Percentiles rank a stretch among this genome's conserved stretches.
Conservation (phyloP, 1,140 invertebrate genomes). For the Drosophila nigromelanica region DNA sequence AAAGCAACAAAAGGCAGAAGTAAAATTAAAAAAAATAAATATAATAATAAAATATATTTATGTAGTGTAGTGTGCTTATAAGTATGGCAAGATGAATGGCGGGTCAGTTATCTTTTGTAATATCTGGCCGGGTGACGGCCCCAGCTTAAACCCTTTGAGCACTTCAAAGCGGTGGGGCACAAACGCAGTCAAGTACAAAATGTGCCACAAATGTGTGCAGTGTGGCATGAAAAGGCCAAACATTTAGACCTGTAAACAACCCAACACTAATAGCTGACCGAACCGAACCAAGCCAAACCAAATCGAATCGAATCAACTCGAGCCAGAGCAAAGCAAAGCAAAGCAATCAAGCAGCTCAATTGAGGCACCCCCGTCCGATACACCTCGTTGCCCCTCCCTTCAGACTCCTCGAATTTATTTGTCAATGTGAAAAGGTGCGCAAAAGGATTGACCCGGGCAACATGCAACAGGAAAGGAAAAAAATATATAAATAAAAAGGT, state of each 20-base stretch:
- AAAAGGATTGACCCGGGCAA: conserved; percentile 52
- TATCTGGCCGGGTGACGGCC: conserved; percentile 43
- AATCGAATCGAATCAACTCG: conserved; percentile 20
- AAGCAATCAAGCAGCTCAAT: conserved; percentile 70
- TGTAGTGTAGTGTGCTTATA: neutral
- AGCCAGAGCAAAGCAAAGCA: conserved; percentile 13
- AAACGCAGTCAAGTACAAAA: conserved; percentile 69
- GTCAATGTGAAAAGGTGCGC: conserved; percentile 75
- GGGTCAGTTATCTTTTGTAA: conserved; percentile 50
- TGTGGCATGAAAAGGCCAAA: conserved; percentile 75
- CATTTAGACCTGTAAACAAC: conserved; percentile 67
- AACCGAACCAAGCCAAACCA: conserved; percentile 19
- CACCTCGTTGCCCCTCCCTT: no score
- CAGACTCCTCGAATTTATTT: conserved; percentile 61
- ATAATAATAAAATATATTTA: conserved; percentile 3
- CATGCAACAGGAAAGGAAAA: neutral
- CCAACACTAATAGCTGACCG: conserved; percentile 69
- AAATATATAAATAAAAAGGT: conserved; percentile 54
- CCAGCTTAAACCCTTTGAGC: conserved; percentile 50
- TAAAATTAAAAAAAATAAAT: conserved; percentile 5
- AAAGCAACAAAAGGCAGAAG: neutral
- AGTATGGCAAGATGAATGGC: conserved; percentile 14
- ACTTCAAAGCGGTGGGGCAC: conserved; percentile 44
- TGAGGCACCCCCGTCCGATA: conserved; percentile 5
- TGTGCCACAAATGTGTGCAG: conserved; percentile 78